These are phyloP conservation scores for Trachythela sp. DNA, from an alignment of 64 coral and sea anemone species.

Conservation along the genomic window DNA sequence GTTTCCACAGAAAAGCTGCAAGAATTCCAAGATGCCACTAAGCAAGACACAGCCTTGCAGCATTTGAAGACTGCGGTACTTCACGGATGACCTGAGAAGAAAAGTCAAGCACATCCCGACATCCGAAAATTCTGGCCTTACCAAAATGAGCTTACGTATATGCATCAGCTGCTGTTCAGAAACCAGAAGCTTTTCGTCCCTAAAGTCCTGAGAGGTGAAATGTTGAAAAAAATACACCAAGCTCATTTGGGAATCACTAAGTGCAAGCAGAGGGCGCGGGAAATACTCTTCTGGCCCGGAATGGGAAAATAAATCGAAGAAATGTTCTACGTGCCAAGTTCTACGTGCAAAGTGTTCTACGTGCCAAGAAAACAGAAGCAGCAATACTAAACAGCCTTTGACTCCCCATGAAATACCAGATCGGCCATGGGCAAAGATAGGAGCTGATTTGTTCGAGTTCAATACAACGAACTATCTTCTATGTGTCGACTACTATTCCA, in stretches of 20 bases:
- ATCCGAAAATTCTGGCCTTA: neutral
- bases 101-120: neutral
- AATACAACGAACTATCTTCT: neutral
- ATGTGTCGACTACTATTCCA: slow-evolving; percentile 5
- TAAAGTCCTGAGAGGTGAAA: neutral
- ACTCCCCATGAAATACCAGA: slow-evolving; percentile 10
- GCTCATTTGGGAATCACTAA: neutral
- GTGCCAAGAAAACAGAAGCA: slow-evolving; percentile 29
- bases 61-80: neutral
- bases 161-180: slow-evolving; percentile 8
- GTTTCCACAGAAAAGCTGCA: neutral
- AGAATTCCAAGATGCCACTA: neutral
- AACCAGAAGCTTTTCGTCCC: slow-evolving; percentile 24
- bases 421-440: neutral
- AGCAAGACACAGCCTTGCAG: neutral
- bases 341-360: slow-evolving; percentile 41
- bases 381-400: slow-evolving; percentile 12
- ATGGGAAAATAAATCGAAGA: slow-evolving; percentile 38
- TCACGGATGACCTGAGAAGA: neutral
- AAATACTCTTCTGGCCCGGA: slow-evolving; percentile 37
- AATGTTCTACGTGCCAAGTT: too few species aligned
- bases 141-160: neutral
- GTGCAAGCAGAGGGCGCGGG: slow-evolving; percentile 37
- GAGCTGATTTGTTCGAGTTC: neutral
- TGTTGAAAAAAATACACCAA: neutral